These are phyloP conservation scores for Auanema freiburgensis DNA, from an alignment of 2,888 invertebrate species.

Conservation along the genomic window DNA sequence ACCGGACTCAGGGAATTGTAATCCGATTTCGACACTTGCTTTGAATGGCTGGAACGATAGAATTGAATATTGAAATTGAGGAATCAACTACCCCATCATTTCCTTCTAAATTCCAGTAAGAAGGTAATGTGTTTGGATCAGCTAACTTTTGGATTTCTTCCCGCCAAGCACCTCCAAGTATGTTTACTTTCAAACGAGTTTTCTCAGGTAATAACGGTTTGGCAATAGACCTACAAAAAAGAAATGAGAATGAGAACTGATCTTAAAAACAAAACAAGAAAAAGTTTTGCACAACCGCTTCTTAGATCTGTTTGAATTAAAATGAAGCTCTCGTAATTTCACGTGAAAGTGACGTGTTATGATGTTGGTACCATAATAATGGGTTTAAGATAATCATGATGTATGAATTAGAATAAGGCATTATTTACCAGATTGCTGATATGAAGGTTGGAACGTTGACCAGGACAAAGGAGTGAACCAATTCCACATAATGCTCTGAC, in stretches of 20 bases:
- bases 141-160: constrained; percentile 55
- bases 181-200: constrained; percentile 57
- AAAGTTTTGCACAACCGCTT: too few relatives aligned
- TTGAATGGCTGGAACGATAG: constrained; percentile 40
- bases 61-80: not conserved
- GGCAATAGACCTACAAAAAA: constrained; percentile 51
- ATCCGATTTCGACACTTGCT: constrained; percentile 50
- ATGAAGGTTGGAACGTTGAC: constrained; percentile 62
- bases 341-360: not conserved
- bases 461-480: constrained; percentile 59
- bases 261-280: too few relatives aligned
- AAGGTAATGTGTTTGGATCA: constrained; percentile 48
- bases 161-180: constrained; percentile 49
- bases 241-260: too few relatives aligned
- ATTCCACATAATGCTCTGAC: constrained; percentile 57
- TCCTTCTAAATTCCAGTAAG: constrained; percentile 59
- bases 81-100: constrained; percentile 25
- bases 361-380: not conserved
- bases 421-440: constrained; percentile 37
- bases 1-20: constrained; percentile 42
- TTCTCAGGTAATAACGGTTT: constrained; percentile 57
- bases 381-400: not conserved
- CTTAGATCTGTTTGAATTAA: too few relatives aligned
- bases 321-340: not conserved
- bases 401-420: too few relatives aligned